A percentile compares a stretch with the other conserved stretches of the same genome.
Conservation (phyloP, 2,888 invertebrate species). For the Ennomos erosarius region DNA sequence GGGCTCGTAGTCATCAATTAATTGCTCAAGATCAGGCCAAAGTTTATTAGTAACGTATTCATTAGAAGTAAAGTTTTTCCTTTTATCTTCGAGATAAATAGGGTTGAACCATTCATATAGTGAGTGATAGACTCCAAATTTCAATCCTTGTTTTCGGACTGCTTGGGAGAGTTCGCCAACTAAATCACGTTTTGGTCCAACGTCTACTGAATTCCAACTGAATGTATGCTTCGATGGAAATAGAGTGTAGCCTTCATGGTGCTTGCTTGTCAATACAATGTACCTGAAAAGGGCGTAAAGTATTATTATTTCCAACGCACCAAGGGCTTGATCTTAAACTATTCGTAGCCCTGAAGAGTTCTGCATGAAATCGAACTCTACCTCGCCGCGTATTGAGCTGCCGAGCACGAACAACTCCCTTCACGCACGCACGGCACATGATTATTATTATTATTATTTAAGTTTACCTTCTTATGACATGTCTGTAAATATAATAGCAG, state of each 20-base stretch:
- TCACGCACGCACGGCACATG: too few species aligned
- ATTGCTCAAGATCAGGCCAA: slow-evolving; percentile 92
- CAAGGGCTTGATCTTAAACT: too few species aligned
- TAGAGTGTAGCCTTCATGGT: slow-evolving; percentile 94
- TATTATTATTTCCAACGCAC: too few species aligned
- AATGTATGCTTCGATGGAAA: slow-evolving; percentile 94
- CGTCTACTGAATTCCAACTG: slow-evolving; percentile 93
- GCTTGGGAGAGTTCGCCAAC: slow-evolving; percentile 91
- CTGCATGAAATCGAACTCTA: too few species aligned
- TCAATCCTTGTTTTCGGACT: slow-evolving; percentile 86
- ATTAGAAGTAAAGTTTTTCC: slow-evolving; percentile 85
- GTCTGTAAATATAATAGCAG: too few species aligned
- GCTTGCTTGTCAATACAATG: slow-evolving; percentile 93
- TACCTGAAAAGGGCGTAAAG: slow-evolving; percentile 43
- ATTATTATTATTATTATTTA: too few species aligned
- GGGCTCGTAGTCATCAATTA: slow-evolving; percentile 88
- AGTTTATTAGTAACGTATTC: slow-evolving; percentile 89
- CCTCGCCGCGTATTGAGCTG: too few species aligned
- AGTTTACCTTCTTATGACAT: too few species aligned
- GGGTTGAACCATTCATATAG: slow-evolving; percentile 96
- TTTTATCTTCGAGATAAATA: slow-evolving; percentile 89
- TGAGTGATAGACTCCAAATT: slow-evolving; percentile 94
- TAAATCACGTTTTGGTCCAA: slow-evolving; percentile 91
- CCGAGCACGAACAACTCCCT: too few species aligned
- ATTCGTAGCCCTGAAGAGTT: too few species aligned